Base-by-base conservation (phyloP, 2,888 invertebrate species). In the Drosophila limbata region DNA sequence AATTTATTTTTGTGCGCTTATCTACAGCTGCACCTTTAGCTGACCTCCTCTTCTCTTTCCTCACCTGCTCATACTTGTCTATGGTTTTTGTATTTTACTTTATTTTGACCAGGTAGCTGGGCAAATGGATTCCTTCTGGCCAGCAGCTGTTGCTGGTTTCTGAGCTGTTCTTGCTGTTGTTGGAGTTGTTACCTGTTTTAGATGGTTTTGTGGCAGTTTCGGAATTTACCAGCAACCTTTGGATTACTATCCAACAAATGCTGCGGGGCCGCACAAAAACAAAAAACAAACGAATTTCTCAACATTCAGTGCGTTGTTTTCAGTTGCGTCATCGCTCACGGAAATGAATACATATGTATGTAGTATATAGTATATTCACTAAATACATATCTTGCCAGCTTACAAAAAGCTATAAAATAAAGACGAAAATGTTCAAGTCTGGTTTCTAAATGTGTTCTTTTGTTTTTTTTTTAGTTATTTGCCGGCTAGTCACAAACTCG, bases 251-350 rank as follows among this genome's bases (percentile, higher is more conserved):
- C 74, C 52, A 61, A 80, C 67, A 65, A 68, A 82, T 74, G 62
- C 69, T 48, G 45, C 51, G 11, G 47, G 39, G 44, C 65, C 62
- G 6, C 28, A 17, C 40, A 4, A 40, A 13, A 53, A 19, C 3
- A 13, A 21, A 21, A 13, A 37, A 19, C n/a, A 57, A 67, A 69
- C 55, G 59, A 84, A 83, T 88, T 81, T 76, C 85, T 69, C 69
- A 78, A 81, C 69, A 69, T 84, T 78, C 63, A 37, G 31, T 62
- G 64, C 67, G 69, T 81, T 77, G 63, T 67, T 59, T 62, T 48
- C 17, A 48, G 61, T 81, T 87, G 85, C 83, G 89, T 83, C 83
- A 83, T 89, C 85, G 69, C 61, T 39, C 47, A 67, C 82, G 75
- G 85, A 89, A 81, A 87, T 67, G 60, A 52, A 45, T 33, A 63